Conservation (phyloP, 2,113 vertebrate species). For the Phycodurus eques region DNA sequence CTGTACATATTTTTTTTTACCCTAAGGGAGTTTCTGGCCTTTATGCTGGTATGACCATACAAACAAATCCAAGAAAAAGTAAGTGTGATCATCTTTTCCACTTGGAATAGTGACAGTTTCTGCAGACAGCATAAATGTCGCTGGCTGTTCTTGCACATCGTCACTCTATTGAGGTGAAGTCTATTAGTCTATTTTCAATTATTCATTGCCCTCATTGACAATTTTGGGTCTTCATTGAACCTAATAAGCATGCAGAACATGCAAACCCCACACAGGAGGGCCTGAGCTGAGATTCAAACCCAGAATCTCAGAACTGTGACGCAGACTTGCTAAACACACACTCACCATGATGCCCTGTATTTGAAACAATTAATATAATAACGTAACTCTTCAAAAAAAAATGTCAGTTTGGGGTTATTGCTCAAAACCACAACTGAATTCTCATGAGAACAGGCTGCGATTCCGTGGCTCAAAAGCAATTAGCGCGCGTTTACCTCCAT, state of each 20-base stretch:
- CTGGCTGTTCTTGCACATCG: too few relatives aligned
- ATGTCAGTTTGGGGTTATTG: not conserved
- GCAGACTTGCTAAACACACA: not conserved
- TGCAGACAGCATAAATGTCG: too few relatives aligned
- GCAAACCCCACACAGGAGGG: not conserved
- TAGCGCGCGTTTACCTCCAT: slow-evolving; percentile 5
- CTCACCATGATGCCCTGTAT: not conserved
- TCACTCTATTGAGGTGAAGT: not conserved
- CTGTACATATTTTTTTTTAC: too few relatives aligned
- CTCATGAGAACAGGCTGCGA: not conserved
- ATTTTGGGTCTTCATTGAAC: not conserved
- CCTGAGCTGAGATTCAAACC: not conserved
- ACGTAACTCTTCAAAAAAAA: not conserved
- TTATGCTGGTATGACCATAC: too few relatives aligned
- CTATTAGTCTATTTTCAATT: not conserved
- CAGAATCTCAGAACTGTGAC: not conserved
- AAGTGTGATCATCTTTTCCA: too few relatives aligned
- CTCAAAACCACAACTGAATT: not conserved
- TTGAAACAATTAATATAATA: not conserved
- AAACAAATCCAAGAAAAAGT: too few relatives aligned
- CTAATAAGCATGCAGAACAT: too few relatives aligned
- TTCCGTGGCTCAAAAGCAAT: not conserved
- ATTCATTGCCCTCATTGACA: not conserved
- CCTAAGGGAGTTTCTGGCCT: too few relatives aligned
- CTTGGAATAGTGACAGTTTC: too few relatives aligned